Evolutionary conservation across 2,113 vertebrate species (phyloP).

Genomic region (Myotis lucifugus): DNA sequence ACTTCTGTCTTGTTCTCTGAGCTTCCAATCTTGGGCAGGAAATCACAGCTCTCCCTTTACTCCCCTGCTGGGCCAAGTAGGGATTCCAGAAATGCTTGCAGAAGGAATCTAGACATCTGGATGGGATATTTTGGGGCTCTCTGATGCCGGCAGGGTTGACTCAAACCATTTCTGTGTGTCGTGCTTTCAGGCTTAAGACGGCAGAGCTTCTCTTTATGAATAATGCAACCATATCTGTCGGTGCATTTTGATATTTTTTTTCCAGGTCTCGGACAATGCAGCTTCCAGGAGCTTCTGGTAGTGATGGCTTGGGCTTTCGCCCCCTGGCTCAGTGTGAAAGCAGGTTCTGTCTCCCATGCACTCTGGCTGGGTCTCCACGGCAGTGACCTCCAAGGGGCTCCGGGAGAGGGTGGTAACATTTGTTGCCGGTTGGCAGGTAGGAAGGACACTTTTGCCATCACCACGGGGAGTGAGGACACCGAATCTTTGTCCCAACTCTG

Average conservation of each 20-base stretch:
- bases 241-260: neutral
- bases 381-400: neutral
- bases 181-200: neutral
- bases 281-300: neutral
- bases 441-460: neutral
- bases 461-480: neutral
- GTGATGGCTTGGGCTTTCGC: neutral
- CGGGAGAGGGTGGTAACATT: neutral
- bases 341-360: neutral
- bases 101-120: neutral
- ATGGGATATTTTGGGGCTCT: neutral
- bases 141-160: neutral
- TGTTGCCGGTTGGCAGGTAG: neutral
- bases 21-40: neutral
- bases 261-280: neutral
- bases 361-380: neutral
- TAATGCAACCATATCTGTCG: fast-evolving
- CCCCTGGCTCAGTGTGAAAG: fast-evolving
- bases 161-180: fast-evolving
- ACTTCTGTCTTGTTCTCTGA: neutral
- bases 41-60: neutral
- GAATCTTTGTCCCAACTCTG: neutral
- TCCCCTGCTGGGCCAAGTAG: neutral
- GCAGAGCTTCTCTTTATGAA: neutral
- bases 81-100: neutral